Percentiles rank a stretch among this genome's conserved stretches.
Conservation (phyloP, 2,888 invertebrate species). For the Caenorhabditis sp. region DNA sequence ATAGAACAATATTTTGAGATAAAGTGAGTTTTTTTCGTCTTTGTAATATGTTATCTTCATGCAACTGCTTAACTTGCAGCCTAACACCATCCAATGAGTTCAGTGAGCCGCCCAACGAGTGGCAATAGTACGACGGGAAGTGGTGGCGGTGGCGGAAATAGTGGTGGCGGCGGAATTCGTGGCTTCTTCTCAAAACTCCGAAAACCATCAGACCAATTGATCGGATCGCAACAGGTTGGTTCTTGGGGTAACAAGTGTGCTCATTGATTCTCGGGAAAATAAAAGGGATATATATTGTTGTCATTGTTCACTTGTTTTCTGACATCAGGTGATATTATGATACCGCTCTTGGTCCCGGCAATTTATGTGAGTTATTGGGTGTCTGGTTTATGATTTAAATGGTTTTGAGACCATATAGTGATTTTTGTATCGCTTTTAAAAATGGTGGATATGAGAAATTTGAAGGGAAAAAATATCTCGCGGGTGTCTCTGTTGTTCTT, state of each 20-base stretch:
- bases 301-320: background rate
- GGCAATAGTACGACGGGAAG: constrained; percentile 27
- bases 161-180: constrained; percentile 58
- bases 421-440: too few species aligned
- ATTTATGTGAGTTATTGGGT: background rate
- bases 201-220: constrained; percentile 61
- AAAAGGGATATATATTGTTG: background rate
- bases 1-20: too few species aligned
- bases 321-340: background rate
- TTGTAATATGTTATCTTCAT: background rate
- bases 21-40: constrained; percentile 3
- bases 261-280: background rate
- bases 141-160: constrained; percentile 37
- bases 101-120: constrained; percentile 38
- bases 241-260: background rate
- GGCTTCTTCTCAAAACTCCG: constrained; percentile 67
- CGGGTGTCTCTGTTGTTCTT: too few species aligned
- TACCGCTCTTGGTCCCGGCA: background rate
- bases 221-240: constrained; percentile 30
- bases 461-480: too few species aligned
- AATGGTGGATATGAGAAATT: too few species aligned
- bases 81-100: constrained; percentile 29
- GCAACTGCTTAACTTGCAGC: background rate
- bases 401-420: too few species aligned
- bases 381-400: background rate